Conservation (phyloP, 1,140 invertebrate species). For the Listronotus oregonensis region DNA sequence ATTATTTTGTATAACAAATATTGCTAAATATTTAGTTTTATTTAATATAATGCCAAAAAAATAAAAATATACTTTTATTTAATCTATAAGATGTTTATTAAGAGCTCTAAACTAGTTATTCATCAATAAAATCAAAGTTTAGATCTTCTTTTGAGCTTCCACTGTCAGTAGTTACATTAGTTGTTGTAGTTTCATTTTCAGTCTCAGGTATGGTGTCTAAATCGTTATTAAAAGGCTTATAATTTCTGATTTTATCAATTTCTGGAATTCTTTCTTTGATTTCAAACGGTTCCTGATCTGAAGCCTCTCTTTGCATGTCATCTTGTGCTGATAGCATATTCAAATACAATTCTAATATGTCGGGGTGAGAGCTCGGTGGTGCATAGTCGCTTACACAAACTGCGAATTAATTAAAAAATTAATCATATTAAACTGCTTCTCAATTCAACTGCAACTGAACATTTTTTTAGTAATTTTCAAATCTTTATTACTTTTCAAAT, state of each 20-base stretch:
- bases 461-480: too few relatives aligned
- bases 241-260: neutral
- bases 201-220: constrained; percentile 35
- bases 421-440: too few relatives aligned
- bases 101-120: too few relatives aligned
- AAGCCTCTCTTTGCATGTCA: constrained; percentile 11
- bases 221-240: constrained; percentile 24
- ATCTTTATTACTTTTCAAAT: too few relatives aligned
- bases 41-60: too few relatives aligned
- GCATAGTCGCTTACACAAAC: too few relatives aligned
- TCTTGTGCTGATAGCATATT: constrained; percentile 28
- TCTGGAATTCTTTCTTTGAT: constrained; percentile 10
- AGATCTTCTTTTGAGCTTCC: constrained; percentile 5
- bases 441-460: too few relatives aligned
- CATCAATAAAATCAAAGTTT: neutral
- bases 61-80: too few relatives aligned
- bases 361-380: neutral
- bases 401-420: too few relatives aligned
- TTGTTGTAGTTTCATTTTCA: constrained; percentile 27
- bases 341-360: constrained; percentile 24
- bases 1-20: too few relatives aligned
- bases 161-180: constrained; percentile 5
- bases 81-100: too few relatives aligned
- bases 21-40: too few relatives aligned
- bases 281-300: constrained; percentile 8